phyloP scores from a whole-genome alignment of 2,113 vertebrate species.

The Rhabdomys dilectus region DNA sequence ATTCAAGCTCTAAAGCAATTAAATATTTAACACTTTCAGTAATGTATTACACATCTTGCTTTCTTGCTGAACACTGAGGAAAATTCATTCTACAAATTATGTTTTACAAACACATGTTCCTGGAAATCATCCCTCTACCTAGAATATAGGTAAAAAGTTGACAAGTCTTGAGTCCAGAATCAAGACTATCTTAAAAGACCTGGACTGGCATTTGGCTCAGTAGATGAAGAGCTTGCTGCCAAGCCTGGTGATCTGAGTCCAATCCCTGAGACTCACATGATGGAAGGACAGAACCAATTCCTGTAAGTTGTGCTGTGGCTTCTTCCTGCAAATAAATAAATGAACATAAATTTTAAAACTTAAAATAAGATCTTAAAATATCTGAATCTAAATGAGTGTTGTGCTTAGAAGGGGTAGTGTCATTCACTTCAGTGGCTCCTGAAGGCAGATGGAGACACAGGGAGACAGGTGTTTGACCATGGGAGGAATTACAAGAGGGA shows the following conservation, averaged over 20 bases:
- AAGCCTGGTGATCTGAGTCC: background rate
- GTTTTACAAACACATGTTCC: background rate
- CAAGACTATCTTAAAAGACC: background rate
- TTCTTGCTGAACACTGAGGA: constrained; percentile 13
- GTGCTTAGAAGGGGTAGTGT: background rate
- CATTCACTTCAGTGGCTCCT: background rate
- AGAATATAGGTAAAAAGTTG: background rate
- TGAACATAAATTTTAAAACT: background rate
- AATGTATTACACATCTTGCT: background rate
- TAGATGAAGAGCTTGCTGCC: background rate
- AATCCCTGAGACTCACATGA: background rate
- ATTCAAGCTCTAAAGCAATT: background rate
- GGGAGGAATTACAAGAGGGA: background rate
- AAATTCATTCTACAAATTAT: background rate
- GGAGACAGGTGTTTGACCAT: background rate
- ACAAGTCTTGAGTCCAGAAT: background rate
- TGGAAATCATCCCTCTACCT: background rate
- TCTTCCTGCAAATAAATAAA: background rate
- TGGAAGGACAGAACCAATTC: background rate
- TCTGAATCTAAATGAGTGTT: background rate
- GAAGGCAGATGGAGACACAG: background rate
- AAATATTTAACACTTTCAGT: background rate
- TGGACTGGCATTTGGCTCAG: background rate
- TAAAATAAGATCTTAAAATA: background rate
- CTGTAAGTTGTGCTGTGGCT: background rate